Evolutionary conservation across 2,888 invertebrate genomes (phyloP).

Genomic region (Caenorhabditis drosophilae): DNA sequence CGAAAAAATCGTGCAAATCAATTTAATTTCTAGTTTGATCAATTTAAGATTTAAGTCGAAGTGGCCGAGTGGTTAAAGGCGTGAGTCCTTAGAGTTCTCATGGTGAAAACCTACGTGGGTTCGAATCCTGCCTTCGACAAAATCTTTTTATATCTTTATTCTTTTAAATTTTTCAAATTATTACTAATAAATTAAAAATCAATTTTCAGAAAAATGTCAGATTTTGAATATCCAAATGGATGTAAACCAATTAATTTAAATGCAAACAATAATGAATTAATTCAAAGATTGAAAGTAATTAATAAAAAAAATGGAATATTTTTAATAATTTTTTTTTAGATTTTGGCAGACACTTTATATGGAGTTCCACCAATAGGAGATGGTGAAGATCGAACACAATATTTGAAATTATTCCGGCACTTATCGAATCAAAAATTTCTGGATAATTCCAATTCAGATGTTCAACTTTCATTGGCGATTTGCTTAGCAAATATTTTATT

Average conservation of each 20-base stretch:
- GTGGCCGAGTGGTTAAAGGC: slow-evolving; percentile 6
- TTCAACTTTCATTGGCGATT: slow-evolving; percentile 36
- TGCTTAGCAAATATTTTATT: slow-evolving; percentile 38
- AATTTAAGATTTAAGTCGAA: background rate
- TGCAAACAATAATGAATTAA: slow-evolving; percentile 17
- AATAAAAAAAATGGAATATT: too few species aligned
- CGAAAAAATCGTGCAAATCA: too few species aligned
- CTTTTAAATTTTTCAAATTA: background rate
- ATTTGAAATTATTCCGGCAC: slow-evolving; percentile 19
- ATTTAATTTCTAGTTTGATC: too few species aligned
- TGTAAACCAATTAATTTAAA: slow-evolving; percentile 21
- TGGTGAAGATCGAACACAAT: slow-evolving; percentile 8
- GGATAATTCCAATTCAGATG: slow-evolving; percentile 20
- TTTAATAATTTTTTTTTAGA: too few species aligned
- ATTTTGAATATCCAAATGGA: slow-evolving; percentile 30
- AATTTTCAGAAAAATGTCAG: slow-evolving; percentile 4
- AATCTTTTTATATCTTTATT: background rate
- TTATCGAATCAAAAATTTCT: slow-evolving; percentile 16
- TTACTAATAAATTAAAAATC: too few species aligned
- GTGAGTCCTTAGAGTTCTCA: slow-evolving; percentile 2
- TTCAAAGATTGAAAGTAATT: slow-evolving; percentile 22
- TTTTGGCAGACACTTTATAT: slow-evolving; percentile 9
- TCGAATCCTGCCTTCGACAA: slow-evolving; percentile 6
- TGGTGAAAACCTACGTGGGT: slow-evolving; percentile 4
- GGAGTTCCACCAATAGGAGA: slow-evolving; percentile 19